Conservation (phyloP, 1,140 invertebrate species). For the Papilio polytes region DNA sequence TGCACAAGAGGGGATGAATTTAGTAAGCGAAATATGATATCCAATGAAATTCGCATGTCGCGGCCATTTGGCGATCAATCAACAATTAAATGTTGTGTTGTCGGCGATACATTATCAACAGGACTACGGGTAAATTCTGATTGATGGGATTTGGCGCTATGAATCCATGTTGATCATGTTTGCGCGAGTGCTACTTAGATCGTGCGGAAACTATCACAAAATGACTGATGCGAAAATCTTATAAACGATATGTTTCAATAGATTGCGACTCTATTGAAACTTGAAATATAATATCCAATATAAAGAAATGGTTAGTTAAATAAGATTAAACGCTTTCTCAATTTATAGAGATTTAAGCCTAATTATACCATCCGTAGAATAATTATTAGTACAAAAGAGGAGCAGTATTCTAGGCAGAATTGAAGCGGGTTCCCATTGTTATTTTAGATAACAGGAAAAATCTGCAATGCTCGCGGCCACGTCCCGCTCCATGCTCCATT, state of each 20-base stretch:
- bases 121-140: slow-evolving; percentile 70
- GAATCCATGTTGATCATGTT: slow-evolving; percentile 57
- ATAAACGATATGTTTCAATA: slow-evolving; percentile 1
- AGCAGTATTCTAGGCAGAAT: slow-evolving; percentile 61
- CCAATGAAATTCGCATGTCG: slow-evolving; percentile 64
- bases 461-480: slow-evolving; percentile 66
- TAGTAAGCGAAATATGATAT: slow-evolving; percentile 65
- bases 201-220: slow-evolving; percentile 43
- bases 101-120: slow-evolving; percentile 77
- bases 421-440: slow-evolving; percentile 70
- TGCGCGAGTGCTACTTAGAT: slow-evolving; percentile 54
- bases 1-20: slow-evolving; percentile 68
- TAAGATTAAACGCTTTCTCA: slow-evolving; percentile 52
- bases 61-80: slow-evolving; percentile 69
- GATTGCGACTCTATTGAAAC: neutral
- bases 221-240: slow-evolving; percentile 53
- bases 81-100: slow-evolving; percentile 79
- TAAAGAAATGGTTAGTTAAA: neutral
- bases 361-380: slow-evolving; percentile 78
- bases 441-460: slow-evolving; percentile 75
- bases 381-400: slow-evolving; percentile 80
- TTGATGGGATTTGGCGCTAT: slow-evolving; percentile 70
- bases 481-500: slow-evolving; percentile 55
- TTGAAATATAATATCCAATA: neutral
- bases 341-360: slow-evolving; percentile 64